These are phyloP conservation scores for Apogon hyalosoma DNA, from an alignment of 2,797 vertebrate genomes.

Conservation along the genomic window DNA sequence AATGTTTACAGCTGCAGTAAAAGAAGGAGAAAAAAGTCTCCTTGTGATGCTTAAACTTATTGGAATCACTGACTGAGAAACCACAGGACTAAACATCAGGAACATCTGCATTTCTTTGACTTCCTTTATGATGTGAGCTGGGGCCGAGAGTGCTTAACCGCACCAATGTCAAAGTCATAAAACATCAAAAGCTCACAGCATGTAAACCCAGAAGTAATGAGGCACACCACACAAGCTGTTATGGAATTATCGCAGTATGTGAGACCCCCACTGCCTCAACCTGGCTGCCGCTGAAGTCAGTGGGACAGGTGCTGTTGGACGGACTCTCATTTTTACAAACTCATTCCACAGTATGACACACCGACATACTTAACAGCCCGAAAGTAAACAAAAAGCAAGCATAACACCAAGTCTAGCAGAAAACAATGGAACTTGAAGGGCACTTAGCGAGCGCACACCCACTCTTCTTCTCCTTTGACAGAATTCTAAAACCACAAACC, in stretches of 20 bases:
- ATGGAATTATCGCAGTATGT: slow-evolving; percentile 7
- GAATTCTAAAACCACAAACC: too few species aligned
- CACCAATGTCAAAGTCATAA: slow-evolving; percentile 4
- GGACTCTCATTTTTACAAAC: slow-evolving; percentile 11
- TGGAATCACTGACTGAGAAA: neutral
- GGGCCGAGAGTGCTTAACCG: slow-evolving; percentile 1
- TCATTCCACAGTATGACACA: slow-evolving; percentile 3
- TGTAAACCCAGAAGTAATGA: slow-evolving; percentile 12
- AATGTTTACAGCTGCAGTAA: neutral
- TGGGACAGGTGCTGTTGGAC: slow-evolving; percentile 29
- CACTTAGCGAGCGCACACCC: too few species aligned
- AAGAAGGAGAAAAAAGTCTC: neutral
- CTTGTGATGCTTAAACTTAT: neutral
- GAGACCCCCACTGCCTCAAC: neutral
- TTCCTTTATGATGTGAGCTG: neutral
- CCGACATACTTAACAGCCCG: neutral
- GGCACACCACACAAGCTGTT: slow-evolving; percentile 17
- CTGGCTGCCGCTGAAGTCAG: slow-evolving; percentile 14
- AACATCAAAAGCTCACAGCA: slow-evolving; percentile 29
- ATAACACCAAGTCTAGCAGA: too few species aligned
- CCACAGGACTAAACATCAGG: slow-evolving; percentile 13
- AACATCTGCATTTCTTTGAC: slow-evolving; percentile 19
- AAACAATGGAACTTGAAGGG: too few species aligned
- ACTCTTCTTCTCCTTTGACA: too few species aligned
- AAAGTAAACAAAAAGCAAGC: neutral